Evolutionary conservation across 1,140 invertebrate species (phyloP).

Genomic region (Micrasema minimum): DNA sequence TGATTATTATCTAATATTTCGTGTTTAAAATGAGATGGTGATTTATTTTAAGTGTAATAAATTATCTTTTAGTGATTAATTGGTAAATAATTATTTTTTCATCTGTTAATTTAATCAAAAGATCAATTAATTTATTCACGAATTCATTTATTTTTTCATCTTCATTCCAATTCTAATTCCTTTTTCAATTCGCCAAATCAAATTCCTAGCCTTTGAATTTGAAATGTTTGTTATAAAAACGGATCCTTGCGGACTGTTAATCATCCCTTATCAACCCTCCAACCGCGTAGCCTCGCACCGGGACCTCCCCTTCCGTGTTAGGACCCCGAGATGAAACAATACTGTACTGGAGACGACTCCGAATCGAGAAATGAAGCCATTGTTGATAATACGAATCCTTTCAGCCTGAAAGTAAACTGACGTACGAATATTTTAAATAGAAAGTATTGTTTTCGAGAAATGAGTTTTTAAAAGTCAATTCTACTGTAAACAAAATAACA

Average conservation of each 20-base stretch:
- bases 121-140: no score
- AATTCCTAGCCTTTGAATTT: constrained; percentile 17
- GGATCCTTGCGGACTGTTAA: constrained; percentile 31
- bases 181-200: constrained; percentile 1
- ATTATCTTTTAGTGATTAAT: no score
- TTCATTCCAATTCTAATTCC: not conserved
- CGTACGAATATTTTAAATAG: constrained; percentile 8
- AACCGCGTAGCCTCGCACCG: not conserved
- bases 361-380: constrained; percentile 15
- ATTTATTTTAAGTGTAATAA: no score
- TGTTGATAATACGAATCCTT: constrained; percentile 24
- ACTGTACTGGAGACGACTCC: constrained; percentile 3
- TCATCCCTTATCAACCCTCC: constrained; percentile 32
- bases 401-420: constrained; percentile 3
- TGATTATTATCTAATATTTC: no score
- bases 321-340: constrained; percentile 32
- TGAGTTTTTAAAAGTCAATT: not conserved
- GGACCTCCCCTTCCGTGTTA: constrained; percentile 35
- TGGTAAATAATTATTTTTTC: no score
- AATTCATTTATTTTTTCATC: not conserved
- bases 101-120: no score
- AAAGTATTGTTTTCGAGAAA: not conserved
- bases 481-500: no score
- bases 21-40: no score
- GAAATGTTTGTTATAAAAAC: constrained; percentile 32